Base-by-base conservation (phyloP, 2,888 invertebrate species). In the Torymus auratus region DNA sequence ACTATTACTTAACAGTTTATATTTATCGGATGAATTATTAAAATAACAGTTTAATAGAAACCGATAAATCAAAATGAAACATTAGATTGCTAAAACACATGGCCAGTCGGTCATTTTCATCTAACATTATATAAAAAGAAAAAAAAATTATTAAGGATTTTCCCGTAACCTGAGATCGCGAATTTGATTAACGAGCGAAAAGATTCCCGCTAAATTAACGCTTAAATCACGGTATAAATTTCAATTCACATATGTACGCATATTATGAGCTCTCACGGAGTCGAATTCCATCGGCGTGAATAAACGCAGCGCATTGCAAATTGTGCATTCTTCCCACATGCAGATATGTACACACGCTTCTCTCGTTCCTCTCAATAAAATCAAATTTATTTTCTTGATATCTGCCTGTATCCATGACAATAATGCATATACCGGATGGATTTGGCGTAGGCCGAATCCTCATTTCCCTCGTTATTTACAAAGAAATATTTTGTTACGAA, bases 181-280 rank as follows among this genome's bases (percentile, higher is more conserved):
- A 64, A 64, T 50, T 50, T 64, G 64, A 64, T 64, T 64, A 28
- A 64, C 11, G 15, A 15, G 5, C 14, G 41, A 41, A 50, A 15
- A 14, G 10, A 10, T 41, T 60, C 60, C 20, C 12, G 15, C 50
- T 4, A 50, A 64, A 64, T 64, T 64, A 64, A 64, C 64, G 41
- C 14, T 64, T 50, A 64, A 64, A 50, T 64, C 64, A n/a, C 15
- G 64, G 41, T n/a, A n/a, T 64, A 50, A 41, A 64, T 64, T 64
- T 50, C 41, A 15, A 64, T 50, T 41, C 2, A 13, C 23, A n/a
- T 23, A 2, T 23, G 23, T 14, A n/a, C 23, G 50, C 50, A 50
- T 50, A 50, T 23, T 62, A 23, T n/a, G 41, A 64, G n/a, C 41
- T 64, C 50, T 28, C 50, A n/a, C 64, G 50, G 50, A 7, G 20